A percentile compares a stretch with the other conserved stretches of the same genome.
Evolutionary conservation across 2,888 invertebrate genomes (phyloP).

Genomic region (Diarsia dahlii): DNA sequence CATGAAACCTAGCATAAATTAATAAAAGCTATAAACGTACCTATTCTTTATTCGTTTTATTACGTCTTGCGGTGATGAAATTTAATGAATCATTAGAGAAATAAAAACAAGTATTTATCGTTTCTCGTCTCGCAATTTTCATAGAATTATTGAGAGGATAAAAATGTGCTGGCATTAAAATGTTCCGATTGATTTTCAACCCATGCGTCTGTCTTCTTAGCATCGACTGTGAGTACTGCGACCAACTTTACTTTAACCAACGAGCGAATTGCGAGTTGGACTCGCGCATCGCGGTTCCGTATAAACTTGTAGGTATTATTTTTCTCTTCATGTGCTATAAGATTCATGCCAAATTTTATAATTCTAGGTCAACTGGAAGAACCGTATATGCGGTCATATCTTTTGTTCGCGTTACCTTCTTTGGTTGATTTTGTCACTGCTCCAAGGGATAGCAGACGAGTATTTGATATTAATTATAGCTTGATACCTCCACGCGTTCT

Average conservation of each 20-base stretch:
- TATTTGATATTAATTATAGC: too few relatives aligned
- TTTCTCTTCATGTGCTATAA: too few relatives aligned
- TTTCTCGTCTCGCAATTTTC: slow-evolving; percentile 10
- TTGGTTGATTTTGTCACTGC: too few relatives aligned
- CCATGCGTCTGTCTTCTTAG: not conserved
- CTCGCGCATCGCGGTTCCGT: too few relatives aligned
- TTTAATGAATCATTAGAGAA: slow-evolving; percentile 19
- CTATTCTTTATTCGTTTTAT: slow-evolving; percentile 12
- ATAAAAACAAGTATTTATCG: slow-evolving; percentile 12
- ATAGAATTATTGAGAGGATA: slow-evolving; percentile 10
- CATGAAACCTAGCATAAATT: not conserved
- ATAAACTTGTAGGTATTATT: too few relatives aligned
- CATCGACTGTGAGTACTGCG: not conserved
- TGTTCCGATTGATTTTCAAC: slow-evolving; percentile 33
- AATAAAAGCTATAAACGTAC: slow-evolving; percentile 1
- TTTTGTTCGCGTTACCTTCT: too few relatives aligned
- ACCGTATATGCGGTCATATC: too few relatives aligned
- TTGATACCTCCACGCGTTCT: too few relatives aligned
- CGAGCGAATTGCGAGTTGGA: too few relatives aligned
- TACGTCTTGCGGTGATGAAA: slow-evolving; percentile 4
- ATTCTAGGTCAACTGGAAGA: too few relatives aligned
- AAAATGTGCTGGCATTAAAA: slow-evolving; percentile 19
- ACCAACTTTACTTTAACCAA: not conserved
- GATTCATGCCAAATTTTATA: too few relatives aligned
- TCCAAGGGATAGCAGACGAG: too few relatives aligned